phyloP scores from a whole-genome alignment of 2,113 vertebrate genomes.

The Papio anubis region DNA sequence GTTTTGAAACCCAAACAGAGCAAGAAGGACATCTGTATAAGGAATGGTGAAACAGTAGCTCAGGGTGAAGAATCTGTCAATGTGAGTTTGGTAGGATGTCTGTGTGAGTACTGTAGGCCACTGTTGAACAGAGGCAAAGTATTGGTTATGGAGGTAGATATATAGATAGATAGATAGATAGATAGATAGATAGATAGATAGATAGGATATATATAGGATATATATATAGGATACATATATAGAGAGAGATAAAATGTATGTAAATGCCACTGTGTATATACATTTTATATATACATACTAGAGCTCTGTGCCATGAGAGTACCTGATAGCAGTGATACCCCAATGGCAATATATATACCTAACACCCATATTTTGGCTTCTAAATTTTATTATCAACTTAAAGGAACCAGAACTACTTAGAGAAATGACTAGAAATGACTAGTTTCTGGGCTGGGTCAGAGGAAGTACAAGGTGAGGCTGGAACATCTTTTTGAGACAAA shows the following conservation, averaged over 20 bases:
- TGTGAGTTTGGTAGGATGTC: not conserved
- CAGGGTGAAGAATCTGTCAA: not conserved
- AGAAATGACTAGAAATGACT: conserved; percentile 19
- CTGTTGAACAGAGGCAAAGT: not conserved
- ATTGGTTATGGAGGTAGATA: not conserved
- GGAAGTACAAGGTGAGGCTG: not conserved
- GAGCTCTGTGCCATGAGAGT: not conserved
- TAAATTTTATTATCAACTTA: not conserved
- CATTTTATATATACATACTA: too few relatives aligned
- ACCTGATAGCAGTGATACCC: not conserved
- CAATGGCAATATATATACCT: not conserved
- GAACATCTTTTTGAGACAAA: not conserved
- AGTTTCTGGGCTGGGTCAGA: not conserved
- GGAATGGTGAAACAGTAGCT: not conserved
- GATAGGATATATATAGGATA: too few relatives aligned
- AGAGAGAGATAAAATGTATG: too few relatives aligned
- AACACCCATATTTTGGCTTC: not conserved
- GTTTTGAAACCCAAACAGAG: not conserved
- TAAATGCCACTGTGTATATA: not conserved
- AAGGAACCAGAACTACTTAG: not conserved
- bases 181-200: not conserved
- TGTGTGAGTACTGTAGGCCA: not conserved
- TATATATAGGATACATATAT: too few relatives aligned
- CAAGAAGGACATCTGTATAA: not conserved
- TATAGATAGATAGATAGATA: too few relatives aligned